These are phyloP conservation scores for Petrosia ficiformis DNA, from an alignment of 37 sponge, comb jelly and placozoan genomes.

Conservation along the genomic window DNA sequence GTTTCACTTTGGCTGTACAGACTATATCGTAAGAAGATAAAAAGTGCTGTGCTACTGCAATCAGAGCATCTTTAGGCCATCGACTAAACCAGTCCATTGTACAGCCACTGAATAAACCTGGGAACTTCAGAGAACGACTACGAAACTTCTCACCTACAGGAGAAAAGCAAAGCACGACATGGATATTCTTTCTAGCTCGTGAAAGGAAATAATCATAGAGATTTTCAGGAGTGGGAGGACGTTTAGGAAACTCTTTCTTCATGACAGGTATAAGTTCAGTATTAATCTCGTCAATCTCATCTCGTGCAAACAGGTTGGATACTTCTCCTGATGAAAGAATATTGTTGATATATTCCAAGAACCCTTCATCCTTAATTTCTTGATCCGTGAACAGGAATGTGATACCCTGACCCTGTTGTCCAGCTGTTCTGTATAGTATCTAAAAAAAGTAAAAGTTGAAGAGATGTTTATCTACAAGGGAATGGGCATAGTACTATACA, in stretches of 20 bases:
- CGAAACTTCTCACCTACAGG: constrained; percentile 99
- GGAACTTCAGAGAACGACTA: constrained; percentile 95
- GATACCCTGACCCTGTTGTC: constrained; percentile 90
- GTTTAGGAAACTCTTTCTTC: constrained; percentile 94
- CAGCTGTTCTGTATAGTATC: constrained; percentile 84
- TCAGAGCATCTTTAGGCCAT: constrained; percentile 99
- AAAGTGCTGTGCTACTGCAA: constrained; percentile 98
- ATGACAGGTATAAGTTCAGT: constrained; percentile 91
- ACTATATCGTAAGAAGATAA: constrained; percentile 76
- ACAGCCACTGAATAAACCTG: constrained; percentile 97
- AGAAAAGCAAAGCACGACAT: constrained; percentile 99
- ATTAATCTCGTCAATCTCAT: constrained; percentile 97
- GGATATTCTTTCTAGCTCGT: constrained; percentile 93
- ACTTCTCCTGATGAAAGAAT: constrained; percentile 99
- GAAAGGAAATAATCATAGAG: constrained; percentile 96
- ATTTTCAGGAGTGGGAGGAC: constrained; percentile 97
- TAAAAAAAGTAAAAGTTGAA: too few relatives aligned
- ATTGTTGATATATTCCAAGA: constrained; percentile 99
- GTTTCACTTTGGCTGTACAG: constrained; percentile 79
- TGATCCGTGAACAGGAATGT: constrained; percentile 99
- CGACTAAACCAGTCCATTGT: constrained; percentile 99
- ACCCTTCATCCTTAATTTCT: constrained; percentile 99
- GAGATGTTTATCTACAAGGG: too few relatives aligned
- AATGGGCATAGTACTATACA: too few relatives aligned
- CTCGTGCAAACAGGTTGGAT: constrained; percentile 94